A percentile compares a stretch with the other conserved stretches of the same genome.
Evolutionary conservation across 2,888 invertebrate species (phyloP).

Genomic region (Nematopogon swammerdamellus): DNA sequence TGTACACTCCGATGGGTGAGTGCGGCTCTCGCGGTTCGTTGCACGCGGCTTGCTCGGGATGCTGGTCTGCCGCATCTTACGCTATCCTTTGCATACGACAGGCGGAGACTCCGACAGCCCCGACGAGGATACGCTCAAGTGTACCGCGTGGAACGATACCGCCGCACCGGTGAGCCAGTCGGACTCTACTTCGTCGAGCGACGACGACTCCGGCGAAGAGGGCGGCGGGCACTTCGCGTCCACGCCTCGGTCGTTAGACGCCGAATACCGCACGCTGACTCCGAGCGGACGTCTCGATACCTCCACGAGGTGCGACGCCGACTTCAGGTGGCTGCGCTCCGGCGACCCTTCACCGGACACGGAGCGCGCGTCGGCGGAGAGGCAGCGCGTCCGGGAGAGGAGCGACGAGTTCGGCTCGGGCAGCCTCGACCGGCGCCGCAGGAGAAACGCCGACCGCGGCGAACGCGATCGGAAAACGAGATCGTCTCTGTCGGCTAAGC

Average conservation of each 20-base stretch:
- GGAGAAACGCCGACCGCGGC: constrained; percentile 41
- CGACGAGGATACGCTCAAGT: constrained; percentile 61
- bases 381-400: constrained; percentile 12
- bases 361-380: constrained; percentile 9
- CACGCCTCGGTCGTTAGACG: constrained; percentile 56
- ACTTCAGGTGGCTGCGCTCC: constrained; percentile 64
- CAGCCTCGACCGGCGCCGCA: constrained; percentile 56
- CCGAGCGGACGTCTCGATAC: constrained; percentile 46
- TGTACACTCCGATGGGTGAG: constrained; percentile 55
- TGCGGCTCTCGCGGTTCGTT: constrained; percentile 22
- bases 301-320: constrained; percentile 62
- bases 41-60: constrained; percentile 12
- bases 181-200: constrained; percentile 14
- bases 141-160: constrained; percentile 42
- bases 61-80: neutral
- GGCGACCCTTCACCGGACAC: constrained; percentile 29
- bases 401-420: constrained; percentile 36
- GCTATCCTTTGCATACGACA: constrained; percentile 18
- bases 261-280: constrained; percentile 55
- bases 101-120: constrained; percentile 61
- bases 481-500: constrained; percentile 56
- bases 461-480: constrained; percentile 64
- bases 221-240: constrained; percentile 43
- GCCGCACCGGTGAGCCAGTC: constrained; percentile 19
- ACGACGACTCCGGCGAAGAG: constrained; percentile 37